A percentile compares a stretch with the other conserved stretches of the same genome.
phyloP scores from a whole-genome alignment of 1,140 invertebrate species.

The Drosophila littoralis region DNA sequence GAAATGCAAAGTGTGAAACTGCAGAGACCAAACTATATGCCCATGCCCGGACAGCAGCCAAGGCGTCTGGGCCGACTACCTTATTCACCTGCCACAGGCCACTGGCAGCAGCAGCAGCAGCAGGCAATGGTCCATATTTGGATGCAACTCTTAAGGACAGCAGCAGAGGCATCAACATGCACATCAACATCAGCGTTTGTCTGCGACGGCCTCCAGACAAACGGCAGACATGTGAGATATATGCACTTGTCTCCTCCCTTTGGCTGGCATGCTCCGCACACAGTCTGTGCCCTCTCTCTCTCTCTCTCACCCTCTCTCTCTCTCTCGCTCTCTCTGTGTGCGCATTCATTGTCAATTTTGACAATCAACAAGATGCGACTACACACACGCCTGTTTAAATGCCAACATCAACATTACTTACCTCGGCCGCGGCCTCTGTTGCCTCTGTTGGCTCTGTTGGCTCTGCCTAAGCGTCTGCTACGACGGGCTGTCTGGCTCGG shows the following conservation, averaged over 20 bases:
- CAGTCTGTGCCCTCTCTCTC: not conserved
- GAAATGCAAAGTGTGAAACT: conserved; percentile 76
- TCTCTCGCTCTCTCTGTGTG: conserved; percentile 7
- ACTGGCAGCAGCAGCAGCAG: conserved; percentile 11
- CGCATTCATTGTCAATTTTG: conserved; percentile 83
- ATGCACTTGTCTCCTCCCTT: conserved; percentile 70
- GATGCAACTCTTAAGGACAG: conserved; percentile 62
- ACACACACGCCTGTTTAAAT: conserved; percentile 73
- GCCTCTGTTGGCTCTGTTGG: conserved; percentile 8
- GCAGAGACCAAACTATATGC: conserved; percentile 40
- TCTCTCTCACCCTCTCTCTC: conserved; percentile 1
- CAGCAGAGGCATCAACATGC: conserved; percentile 52
- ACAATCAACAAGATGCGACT: conserved; percentile 79
- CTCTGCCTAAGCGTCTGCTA: conserved; percentile 23
- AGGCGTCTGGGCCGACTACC: conserved; percentile 46
- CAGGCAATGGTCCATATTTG: conserved; percentile 74
- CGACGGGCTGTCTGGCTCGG: conserved; percentile 73
- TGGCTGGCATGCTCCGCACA: conserved; percentile 29
- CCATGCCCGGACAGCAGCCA: conserved; percentile 43
- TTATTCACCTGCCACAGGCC: conserved; percentile 57
- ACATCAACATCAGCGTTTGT: conserved; percentile 46
- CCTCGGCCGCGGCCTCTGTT: conserved; percentile 4
- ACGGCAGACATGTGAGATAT: conserved; percentile 68
- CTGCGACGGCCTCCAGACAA: conserved; percentile 77
- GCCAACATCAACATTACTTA: conserved; percentile 59